phyloP scores from a whole-genome alignment of 1,140 invertebrate species.

The Brachionus paranguensis region DNA sequence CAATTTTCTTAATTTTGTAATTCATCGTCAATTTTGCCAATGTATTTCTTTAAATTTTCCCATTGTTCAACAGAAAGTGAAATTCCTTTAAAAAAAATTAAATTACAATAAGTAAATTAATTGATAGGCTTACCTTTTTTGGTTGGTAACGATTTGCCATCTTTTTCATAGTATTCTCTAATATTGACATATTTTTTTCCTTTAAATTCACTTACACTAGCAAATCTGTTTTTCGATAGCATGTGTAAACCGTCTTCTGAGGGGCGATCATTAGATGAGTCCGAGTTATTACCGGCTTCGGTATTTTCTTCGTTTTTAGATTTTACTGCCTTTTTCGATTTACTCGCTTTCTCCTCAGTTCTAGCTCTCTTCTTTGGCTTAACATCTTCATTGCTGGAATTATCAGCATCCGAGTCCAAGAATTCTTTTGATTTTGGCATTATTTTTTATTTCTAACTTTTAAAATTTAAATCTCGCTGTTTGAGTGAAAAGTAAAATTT shows the following conservation, averaged over 20 bases:
- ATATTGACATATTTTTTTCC: conserved; percentile 36
- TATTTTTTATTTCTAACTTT: background rate
- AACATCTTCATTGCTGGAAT: background rate
- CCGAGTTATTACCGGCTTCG: background rate
- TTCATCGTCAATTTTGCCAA: conserved; percentile 22
- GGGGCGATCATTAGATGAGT: conserved; percentile 12
- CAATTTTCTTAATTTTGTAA: background rate
- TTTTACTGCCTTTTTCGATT: background rate
- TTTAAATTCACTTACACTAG: conserved; percentile 32
- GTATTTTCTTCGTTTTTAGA: conserved; percentile 20
- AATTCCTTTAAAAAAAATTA: conserved; percentile 21
- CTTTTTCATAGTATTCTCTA: conserved; percentile 39
- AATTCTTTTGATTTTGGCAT: conserved; percentile 39
- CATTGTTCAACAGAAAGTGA: conserved; percentile 29
- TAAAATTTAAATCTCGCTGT: background rate
- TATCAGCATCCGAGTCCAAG: conserved; percentile 27
- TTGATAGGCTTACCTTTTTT: conserved; percentile 36
- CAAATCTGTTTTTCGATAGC: conserved; percentile 26
- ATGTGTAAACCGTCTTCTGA: background rate
- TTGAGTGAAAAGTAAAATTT: background rate
- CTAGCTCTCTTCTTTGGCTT: conserved; percentile 38
- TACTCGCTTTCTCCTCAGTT: background rate
- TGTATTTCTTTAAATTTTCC: conserved; percentile 21
- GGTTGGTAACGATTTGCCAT: background rate
- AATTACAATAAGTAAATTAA: background rate